Evolutionary conservation across 1,140 invertebrate genomes (phyloP).

Genomic region (Habropoda laboriosa): DNA sequence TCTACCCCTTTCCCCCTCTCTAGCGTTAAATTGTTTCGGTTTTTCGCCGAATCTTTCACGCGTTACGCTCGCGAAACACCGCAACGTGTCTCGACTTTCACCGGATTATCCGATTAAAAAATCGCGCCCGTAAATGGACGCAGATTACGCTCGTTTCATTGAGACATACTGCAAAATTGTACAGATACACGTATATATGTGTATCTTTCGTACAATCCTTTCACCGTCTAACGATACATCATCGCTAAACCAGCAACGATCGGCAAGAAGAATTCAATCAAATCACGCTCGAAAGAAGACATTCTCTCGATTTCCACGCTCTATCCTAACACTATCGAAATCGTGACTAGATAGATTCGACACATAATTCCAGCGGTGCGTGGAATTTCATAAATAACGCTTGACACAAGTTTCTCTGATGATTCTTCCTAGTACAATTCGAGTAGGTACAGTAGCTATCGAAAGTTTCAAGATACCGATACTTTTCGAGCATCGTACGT

Average conservation of each 20-base stretch:
- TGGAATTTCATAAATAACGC: conserved; percentile 26
- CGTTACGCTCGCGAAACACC: conserved; percentile 1
- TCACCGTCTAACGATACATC: not conserved
- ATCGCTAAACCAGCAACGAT: not conserved
- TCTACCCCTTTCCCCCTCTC: too few species aligned
- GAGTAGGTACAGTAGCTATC: not conserved
- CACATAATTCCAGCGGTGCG: not conserved
- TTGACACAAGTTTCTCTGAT: not conserved
- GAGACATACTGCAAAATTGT: not conserved
- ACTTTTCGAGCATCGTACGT: too few species aligned
- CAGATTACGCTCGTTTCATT: not conserved
- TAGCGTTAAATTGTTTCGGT: conserved; percentile 57
- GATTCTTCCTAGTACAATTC: not conserved
- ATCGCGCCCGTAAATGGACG: not conserved
- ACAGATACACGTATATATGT: not conserved
- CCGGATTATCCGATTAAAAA: not conserved
- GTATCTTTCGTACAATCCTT: not conserved
- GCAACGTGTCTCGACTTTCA: not conserved
- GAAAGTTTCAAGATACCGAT: too few species aligned
- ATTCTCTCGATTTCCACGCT: not conserved
- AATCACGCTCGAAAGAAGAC: not conserved
- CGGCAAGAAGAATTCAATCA: not conserved
- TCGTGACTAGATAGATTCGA: not conserved
- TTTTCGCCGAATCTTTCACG: conserved; percentile 30
- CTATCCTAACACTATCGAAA: not conserved